phyloP scores from a whole-genome alignment of 2,113 vertebrate species.

The Agelaius phoeniceus region DNA sequence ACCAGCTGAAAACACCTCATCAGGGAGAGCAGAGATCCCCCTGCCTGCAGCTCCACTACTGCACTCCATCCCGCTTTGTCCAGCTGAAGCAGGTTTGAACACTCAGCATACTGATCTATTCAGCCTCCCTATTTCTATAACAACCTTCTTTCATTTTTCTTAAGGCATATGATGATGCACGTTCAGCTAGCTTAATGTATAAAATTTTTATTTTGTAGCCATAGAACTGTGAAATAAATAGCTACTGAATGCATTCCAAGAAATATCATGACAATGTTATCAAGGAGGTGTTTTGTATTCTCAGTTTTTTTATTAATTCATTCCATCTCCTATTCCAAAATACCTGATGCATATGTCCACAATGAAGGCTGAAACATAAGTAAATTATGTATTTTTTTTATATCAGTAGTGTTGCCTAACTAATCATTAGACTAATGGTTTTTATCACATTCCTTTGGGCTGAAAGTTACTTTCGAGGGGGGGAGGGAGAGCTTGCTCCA shows the following conservation, averaged over 20 bases:
- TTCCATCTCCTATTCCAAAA: neutral
- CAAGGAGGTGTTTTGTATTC: neutral
- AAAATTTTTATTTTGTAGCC: neutral
- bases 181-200: neutral
- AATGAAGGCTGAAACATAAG: neutral
- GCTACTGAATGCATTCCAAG: neutral
- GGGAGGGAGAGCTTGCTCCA: neutral
- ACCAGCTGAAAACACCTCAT: neutral
- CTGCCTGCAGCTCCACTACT: neutral
- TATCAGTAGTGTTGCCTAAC: neutral
- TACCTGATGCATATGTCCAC: neutral
- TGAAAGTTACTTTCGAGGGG: neutral
- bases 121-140: neutral
- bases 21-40: neutral
- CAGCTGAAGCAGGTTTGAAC: neutral
- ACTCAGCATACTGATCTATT: neutral
- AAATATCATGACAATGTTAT: fast-evolving
- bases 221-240: neutral
- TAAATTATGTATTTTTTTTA: neutral
- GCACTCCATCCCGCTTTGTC: neutral
- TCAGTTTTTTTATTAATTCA: neutral
- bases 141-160: neutral
- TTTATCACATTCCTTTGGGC: constrained; percentile 50
- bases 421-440: constrained; percentile 54
- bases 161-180: neutral